These are phyloP conservation scores for Odobenus rosmarus DNA, from an alignment of 2,113 vertebrate species.

Conservation along the genomic window DNA sequence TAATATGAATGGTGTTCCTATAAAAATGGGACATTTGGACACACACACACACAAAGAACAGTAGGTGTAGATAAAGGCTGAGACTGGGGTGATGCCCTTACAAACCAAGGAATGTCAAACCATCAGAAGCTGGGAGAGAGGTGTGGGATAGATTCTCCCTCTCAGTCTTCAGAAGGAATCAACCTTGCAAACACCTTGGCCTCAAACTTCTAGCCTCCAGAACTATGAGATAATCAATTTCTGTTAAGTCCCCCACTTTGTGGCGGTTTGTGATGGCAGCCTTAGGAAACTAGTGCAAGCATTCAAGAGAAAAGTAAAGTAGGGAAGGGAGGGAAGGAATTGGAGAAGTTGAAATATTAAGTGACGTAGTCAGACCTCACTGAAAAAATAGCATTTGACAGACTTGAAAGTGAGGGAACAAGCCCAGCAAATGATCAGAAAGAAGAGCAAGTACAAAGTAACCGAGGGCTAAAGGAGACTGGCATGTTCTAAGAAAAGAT, in stretches of 20 bases:
- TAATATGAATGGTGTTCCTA: background rate
- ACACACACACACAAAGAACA: background rate
- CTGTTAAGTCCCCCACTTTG: background rate
- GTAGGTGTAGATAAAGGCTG: background rate
- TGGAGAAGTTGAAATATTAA: background rate
- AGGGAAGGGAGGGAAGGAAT: background rate
- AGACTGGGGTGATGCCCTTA: background rate
- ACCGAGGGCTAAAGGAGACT: background rate
- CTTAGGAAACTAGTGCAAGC: background rate
- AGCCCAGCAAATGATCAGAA: background rate
- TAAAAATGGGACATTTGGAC: background rate
- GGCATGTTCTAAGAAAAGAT: background rate
- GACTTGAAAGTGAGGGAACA: background rate
- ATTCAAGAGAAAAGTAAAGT: background rate
- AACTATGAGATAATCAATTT: background rate
- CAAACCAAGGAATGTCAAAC: background rate
- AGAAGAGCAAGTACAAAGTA: background rate
- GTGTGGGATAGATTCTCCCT: background rate
- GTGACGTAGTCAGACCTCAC: background rate
- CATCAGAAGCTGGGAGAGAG: background rate
- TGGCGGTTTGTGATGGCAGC: background rate
- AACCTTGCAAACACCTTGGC: background rate
- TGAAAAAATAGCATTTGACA: background rate
- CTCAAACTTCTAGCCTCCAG: background rate
- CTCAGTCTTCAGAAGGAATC: background rate